phyloP scores from a whole-genome alignment of 2,797 vertebrate genomes.

The Malurus leucopterus region DNA sequence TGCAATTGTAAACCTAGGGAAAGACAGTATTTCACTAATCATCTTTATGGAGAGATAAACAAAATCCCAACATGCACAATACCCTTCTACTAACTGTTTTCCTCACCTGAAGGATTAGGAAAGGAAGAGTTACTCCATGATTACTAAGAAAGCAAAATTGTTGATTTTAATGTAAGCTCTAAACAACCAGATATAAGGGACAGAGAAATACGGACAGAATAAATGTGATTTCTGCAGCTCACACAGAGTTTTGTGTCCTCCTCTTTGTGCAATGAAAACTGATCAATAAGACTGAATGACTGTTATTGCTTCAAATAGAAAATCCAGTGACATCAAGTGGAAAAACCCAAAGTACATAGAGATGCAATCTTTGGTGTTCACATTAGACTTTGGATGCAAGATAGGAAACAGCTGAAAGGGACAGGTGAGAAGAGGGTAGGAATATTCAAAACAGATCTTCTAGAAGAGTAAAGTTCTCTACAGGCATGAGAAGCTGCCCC shows the following conservation, averaged over 20 bases:
- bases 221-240: neutral
- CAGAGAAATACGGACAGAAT: neutral
- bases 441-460: neutral
- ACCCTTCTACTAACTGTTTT: neutral
- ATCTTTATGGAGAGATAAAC: too few species aligned
- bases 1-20: neutral
- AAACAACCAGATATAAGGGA: neutral
- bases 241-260: neutral
- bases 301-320: neutral
- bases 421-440: neutral
- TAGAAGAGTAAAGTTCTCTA: neutral
- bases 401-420: neutral
- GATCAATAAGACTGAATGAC: neutral
- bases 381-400: neutral
- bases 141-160: neutral
- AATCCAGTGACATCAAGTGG: neutral
- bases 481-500: neutral
- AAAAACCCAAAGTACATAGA: neutral
- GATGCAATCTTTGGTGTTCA: neutral
- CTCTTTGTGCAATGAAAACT: neutral
- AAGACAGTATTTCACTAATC: too few species aligned
- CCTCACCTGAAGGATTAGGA: slow-evolving; percentile 8
- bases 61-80: neutral
- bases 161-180: neutral
- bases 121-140: neutral